Evolutionary conservation across 2,888 invertebrate genomes (phyloP).

Genomic region (Carterocephalus palaemon): DNA sequence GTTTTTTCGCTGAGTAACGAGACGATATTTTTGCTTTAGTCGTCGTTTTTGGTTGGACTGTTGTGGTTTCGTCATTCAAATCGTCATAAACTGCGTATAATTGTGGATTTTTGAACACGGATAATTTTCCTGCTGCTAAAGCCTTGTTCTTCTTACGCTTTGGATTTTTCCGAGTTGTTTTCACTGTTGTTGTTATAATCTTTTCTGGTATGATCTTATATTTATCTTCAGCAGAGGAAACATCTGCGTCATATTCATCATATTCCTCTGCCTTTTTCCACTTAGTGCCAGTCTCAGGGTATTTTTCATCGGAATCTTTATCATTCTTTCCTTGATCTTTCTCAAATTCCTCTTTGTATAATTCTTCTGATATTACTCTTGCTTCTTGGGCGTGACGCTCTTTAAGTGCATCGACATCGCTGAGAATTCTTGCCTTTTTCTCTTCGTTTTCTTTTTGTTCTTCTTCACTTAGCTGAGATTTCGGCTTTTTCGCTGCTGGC

Average conservation of each 20-base stretch:
- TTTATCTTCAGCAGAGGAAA: slow-evolving; percentile 45
- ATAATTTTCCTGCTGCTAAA: slow-evolving; percentile 47
- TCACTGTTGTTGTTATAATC: slow-evolving; percentile 31
- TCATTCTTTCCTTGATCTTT: slow-evolving; percentile 39
- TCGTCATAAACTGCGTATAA: slow-evolving; percentile 52
- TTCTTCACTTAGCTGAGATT: slow-evolving; percentile 34
- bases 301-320: slow-evolving; percentile 43
- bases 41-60: slow-evolving; percentile 24
- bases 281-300: slow-evolving; percentile 33
- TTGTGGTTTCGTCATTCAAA: slow-evolving; percentile 39
- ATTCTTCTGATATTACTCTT: slow-evolving; percentile 57
- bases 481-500: slow-evolving; percentile 17
- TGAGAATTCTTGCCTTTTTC: slow-evolving; percentile 57
- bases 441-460: slow-evolving; percentile 56
- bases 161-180: slow-evolving; percentile 25
- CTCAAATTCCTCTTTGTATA: slow-evolving; percentile 54
- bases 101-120: slow-evolving; percentile 62
- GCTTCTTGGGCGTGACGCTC: slow-evolving; percentile 62
- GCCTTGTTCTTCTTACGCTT: slow-evolving; percentile 37
- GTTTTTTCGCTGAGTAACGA: slow-evolving; percentile 36
- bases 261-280: slow-evolving; percentile 46
- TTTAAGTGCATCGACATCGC: slow-evolving; percentile 63
- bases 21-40: slow-evolving; percentile 20
- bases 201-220: slow-evolving; percentile 42
- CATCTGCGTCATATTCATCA: slow-evolving; percentile 56